Evolutionary conservation across 1,140 invertebrate genomes (phyloP).

Genomic region (Whitmania pigra): DNA sequence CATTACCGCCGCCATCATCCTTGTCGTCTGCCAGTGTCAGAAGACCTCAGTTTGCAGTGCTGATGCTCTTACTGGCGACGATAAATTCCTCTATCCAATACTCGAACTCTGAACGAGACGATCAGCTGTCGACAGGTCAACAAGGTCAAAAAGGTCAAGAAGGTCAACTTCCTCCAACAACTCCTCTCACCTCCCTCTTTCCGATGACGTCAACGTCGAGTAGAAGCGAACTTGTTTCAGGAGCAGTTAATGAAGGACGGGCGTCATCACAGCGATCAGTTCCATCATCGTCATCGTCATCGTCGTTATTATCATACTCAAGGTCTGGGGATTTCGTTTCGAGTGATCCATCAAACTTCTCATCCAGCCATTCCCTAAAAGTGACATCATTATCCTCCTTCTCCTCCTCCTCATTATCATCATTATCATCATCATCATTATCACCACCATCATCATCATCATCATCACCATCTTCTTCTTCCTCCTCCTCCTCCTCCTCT

Average conservation of each 20-base stretch:
- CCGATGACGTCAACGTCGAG: too few relatives aligned
- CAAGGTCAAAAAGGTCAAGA: too few relatives aligned
- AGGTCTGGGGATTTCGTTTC: background rate
- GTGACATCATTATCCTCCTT: background rate
- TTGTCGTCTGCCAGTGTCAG: background rate
- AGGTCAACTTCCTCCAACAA: too few relatives aligned
- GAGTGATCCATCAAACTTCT: background rate
- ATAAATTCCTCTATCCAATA: too few relatives aligned
- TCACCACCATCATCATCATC: conserved; percentile 1
- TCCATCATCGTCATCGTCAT: background rate
- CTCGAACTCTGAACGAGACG: too few relatives aligned
- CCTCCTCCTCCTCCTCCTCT: too few relatives aligned
- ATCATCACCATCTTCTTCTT: background rate
- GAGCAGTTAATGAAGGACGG: too few relatives aligned
- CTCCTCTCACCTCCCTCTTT: too few relatives aligned
- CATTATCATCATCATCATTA: background rate
- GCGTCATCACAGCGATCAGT: background rate
- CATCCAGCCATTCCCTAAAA: background rate
- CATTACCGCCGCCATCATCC: background rate
- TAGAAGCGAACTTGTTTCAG: too few relatives aligned
- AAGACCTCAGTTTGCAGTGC: too few relatives aligned
- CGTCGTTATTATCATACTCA: conserved; percentile 7
- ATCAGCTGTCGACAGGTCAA: too few relatives aligned
- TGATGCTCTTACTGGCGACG: too few relatives aligned
- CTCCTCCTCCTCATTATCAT: background rate